phyloP scores from a whole-genome alignment of 2,797 vertebrate species.

The Anguilla anguilla region DNA sequence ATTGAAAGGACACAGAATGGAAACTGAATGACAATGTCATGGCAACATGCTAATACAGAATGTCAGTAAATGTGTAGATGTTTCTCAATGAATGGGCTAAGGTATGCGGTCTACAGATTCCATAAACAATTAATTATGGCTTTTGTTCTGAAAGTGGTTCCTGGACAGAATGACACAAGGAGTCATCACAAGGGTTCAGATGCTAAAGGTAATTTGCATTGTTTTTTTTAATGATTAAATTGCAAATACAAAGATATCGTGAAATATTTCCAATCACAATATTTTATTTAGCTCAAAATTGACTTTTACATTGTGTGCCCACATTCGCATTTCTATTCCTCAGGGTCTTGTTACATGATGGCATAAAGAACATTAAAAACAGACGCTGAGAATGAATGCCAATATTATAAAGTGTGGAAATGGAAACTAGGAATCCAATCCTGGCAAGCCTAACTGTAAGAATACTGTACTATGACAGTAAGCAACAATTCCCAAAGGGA shows the following conservation, averaged over 20 bases:
- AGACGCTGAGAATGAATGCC: background rate
- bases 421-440: background rate
- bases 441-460: background rate
- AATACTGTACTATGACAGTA: background rate
- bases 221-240: background rate
- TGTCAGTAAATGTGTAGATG: background rate
- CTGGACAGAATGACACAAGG: background rate
- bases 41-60: background rate
- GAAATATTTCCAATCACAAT: background rate
- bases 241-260: background rate
- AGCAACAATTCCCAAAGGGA: constrained; percentile 62
- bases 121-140: background rate
- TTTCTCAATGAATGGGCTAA: background rate
- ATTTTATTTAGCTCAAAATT: background rate
- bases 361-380: background rate
- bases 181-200: background rate
- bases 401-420: background rate
- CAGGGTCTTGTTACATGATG: background rate
- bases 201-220: background rate
- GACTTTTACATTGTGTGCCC: background rate
- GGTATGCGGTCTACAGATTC: background rate
- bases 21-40: background rate
- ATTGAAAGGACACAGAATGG: background rate
- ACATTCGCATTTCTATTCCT: background rate
- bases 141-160: background rate